phyloP scores from a whole-genome alignment of 2,113 vertebrate genomes.

The Toxotes chatareus region DNA sequence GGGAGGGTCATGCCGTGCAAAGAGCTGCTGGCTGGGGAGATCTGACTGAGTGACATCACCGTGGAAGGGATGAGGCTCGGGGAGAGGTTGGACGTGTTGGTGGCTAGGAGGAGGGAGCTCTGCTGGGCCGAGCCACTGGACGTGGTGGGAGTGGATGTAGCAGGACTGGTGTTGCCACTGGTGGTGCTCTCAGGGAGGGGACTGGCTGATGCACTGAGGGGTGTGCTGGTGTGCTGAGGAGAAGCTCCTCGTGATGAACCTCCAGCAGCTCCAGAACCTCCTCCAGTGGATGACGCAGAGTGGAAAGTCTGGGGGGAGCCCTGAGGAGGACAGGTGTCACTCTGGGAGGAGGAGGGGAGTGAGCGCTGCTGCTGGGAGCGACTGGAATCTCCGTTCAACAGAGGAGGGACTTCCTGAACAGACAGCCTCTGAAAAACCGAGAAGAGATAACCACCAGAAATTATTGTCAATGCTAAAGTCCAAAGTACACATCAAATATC shows the following conservation, averaged over 20 bases:
- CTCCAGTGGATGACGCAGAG: conserved; percentile 54
- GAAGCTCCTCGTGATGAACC: conserved; percentile 64
- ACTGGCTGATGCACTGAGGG: conserved; percentile 52
- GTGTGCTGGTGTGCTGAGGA: conserved; percentile 71
- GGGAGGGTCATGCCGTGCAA: conserved; percentile 79
- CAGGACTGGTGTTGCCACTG: conserved; percentile 52
- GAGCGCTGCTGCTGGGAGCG: conserved; percentile 78
- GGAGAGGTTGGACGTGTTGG: conserved; percentile 78
- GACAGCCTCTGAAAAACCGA: conserved; percentile 81
- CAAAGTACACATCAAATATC: not conserved
- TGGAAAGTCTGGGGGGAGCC: conserved; percentile 70
- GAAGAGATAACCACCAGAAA: not conserved
- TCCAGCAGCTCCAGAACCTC: conserved; percentile 60
- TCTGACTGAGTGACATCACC: conserved; percentile 76
- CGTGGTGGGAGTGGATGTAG: conserved; percentile 49
- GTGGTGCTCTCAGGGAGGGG: conserved; percentile 55
- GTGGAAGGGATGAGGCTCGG: conserved; percentile 80
- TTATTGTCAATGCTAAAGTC: no score
- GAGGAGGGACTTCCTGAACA: conserved; percentile 85
- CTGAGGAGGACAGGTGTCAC: conserved; percentile 68
- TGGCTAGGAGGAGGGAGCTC: conserved; percentile 62
- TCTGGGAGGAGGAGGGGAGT: conserved; percentile 68
- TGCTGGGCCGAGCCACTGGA: conserved; percentile 65
- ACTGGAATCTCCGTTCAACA: conserved; percentile 83
- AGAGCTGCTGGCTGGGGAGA: conserved; percentile 64